phyloP scores from a whole-genome alignment of 2,888 invertebrate genomes.

The Syritta pipiens region DNA sequence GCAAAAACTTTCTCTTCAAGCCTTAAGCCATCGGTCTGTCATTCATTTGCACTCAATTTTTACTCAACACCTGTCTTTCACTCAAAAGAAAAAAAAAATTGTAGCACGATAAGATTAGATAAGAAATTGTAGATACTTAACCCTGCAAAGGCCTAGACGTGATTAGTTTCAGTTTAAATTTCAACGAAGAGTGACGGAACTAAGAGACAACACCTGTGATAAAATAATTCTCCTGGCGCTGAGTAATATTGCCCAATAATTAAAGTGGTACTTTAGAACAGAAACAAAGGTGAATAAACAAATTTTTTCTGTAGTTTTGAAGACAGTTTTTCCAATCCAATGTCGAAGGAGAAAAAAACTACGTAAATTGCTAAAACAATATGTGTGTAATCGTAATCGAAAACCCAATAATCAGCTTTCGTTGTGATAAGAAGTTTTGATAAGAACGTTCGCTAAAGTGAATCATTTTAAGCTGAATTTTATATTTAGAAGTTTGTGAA shows the following conservation, averaged over 20 bases:
- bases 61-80: too few species aligned
- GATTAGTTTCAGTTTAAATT: constrained; percentile 39
- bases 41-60: too few species aligned
- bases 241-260: neutral
- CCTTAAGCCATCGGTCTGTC: too few species aligned
- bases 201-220: neutral
- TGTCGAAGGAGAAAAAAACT: neutral
- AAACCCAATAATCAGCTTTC: constrained; percentile 24
- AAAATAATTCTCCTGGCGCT: neutral
- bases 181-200: neutral
- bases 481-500: neutral
- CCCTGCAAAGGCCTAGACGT: neutral
- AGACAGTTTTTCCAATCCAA: neutral
- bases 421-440: constrained; percentile 28
- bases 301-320: neutral
- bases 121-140: constrained; percentile 10
- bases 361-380: neutral
- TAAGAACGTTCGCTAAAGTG: constrained; percentile 33
- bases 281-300: constrained; percentile 7
- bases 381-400: constrained; percentile 26
- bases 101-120: constrained; percentile 60
- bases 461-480: constrained; percentile 40
- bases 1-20: too few species aligned
- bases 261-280: neutral
- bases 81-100: too few species aligned